phyloP scores from a whole-genome alignment of 1,140 invertebrate species.

The Neuroterus valhalla region DNA sequence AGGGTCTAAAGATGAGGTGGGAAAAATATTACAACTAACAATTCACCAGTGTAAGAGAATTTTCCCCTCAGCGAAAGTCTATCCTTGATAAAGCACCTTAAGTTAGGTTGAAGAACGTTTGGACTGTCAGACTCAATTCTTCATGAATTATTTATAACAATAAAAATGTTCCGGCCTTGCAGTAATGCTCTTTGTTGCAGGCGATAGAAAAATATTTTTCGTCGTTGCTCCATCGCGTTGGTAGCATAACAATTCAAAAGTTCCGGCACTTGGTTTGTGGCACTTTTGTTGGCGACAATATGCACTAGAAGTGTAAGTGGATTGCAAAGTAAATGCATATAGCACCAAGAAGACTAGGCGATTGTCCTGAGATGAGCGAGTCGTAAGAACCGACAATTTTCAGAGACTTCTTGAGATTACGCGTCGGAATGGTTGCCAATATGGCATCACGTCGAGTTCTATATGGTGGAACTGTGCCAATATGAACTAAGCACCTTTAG shows the following conservation, averaged over 20 bases:
- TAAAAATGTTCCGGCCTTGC: too few species aligned
- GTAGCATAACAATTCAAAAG: neutral
- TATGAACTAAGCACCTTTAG: neutral
- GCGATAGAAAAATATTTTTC: neutral
- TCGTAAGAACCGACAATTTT: neutral
- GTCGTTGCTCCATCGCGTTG: neutral
- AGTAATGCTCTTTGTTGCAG: neutral
- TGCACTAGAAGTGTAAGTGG: neutral
- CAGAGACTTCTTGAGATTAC: neutral
- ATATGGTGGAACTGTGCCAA: slow-evolving; percentile 32
- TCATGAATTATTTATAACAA: neutral
- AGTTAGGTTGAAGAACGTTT: too few species aligned
- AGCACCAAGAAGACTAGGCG: neutral
- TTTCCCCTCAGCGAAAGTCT: too few species aligned
- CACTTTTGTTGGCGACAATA: neutral
- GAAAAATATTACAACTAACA: too few species aligned
- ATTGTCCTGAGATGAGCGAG: neutral
- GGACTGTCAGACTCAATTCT: neutral
- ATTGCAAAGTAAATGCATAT: neutral
- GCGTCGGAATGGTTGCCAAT: slow-evolving; percentile 20
- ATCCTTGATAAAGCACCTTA: too few species aligned
- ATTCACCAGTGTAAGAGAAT: too few species aligned
- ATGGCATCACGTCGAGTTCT: slow-evolving; percentile 33
- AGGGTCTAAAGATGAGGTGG: too few species aligned
- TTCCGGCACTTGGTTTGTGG: neutral